Conservation (phyloP, 2,797 vertebrate species). For the Argya squamiceps region DNA sequence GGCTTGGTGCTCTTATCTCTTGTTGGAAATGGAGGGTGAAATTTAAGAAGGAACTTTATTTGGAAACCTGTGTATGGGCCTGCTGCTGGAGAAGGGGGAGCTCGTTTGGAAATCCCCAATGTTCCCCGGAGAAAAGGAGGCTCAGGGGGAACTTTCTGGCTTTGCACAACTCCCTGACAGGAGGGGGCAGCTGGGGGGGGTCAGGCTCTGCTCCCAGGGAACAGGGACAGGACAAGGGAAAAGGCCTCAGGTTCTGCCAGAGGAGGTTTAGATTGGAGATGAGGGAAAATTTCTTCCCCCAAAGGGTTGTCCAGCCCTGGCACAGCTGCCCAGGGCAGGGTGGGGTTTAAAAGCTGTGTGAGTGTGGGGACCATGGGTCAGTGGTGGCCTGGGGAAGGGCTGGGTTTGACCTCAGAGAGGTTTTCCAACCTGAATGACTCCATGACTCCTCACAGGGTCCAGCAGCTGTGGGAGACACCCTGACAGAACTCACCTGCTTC, state of each 20-base stretch:
- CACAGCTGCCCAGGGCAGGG: background rate
- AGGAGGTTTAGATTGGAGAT: accelerated
- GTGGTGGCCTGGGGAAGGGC: background rate
- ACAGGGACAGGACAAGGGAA: background rate
- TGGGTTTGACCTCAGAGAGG: background rate
- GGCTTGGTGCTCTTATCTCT: accelerated
- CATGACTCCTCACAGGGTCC: accelerated
- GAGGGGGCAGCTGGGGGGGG: accelerated
- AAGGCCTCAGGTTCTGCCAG: accelerated
- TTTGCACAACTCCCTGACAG: background rate
- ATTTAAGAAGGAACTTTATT: background rate
- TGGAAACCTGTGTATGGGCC: background rate
- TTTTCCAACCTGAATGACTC: background rate
- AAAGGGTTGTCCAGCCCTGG: background rate
- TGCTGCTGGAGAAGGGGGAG: background rate
- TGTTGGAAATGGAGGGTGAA: background rate
- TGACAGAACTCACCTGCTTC: background rate
- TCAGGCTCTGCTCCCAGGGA: background rate
- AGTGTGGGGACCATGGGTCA: background rate
- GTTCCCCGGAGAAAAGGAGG: background rate
- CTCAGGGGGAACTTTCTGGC: background rate
- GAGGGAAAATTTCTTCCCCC: background rate
- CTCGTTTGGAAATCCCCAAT: background rate
- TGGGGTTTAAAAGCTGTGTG: background rate
- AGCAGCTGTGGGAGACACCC: background rate